A percentile compares a stretch with the other conserved stretches of the same genome.
These are phyloP conservation scores for Heterocephalus glaber DNA, from an alignment of 2,113 vertebrate species.

Conservation along the genomic window DNA sequence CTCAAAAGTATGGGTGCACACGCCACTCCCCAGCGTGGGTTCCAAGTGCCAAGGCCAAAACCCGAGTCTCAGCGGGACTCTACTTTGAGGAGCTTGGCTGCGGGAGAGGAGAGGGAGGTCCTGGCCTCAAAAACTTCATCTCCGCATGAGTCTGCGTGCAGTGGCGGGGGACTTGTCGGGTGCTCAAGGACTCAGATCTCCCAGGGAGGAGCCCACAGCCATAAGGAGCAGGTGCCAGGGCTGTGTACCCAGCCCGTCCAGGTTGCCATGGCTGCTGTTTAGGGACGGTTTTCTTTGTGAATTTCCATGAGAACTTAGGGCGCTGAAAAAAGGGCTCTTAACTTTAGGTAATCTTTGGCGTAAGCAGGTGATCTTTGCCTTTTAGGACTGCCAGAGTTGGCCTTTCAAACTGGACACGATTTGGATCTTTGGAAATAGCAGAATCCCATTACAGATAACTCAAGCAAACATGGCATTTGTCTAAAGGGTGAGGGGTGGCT, in stretches of 20 bases:
- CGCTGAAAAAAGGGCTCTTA: neutral
- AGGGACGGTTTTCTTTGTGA: neutral
- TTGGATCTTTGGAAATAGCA: neutral
- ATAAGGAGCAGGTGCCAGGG: fast-evolving
- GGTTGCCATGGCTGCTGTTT: neutral
- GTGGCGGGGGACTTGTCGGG: fast-evolving
- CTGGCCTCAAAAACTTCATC: fast-evolving
- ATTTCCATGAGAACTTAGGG: neutral
- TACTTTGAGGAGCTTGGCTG: fast-evolving
- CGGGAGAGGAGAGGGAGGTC: neutral
- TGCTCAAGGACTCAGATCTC: fast-evolving
- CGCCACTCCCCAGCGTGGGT: fast-evolving
- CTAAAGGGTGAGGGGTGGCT: neutral
- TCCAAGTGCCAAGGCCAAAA: neutral
- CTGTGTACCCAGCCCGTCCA: fast-evolving
- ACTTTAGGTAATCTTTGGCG: neutral
- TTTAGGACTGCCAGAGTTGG: neutral
- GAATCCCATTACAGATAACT: neutral
- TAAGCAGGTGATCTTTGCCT: neutral
- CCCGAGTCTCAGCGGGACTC: neutral
- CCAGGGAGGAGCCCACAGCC: fast-evolving
- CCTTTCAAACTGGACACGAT: neutral
- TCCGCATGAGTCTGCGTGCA: neutral
- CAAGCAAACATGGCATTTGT: neutral
- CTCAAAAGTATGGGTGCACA: no score